Evolutionary conservation across 2,797 vertebrate species (phyloP), one percentile per base, ranked within the genome.

Genomic region (Denticeps clupeoides): DNA sequence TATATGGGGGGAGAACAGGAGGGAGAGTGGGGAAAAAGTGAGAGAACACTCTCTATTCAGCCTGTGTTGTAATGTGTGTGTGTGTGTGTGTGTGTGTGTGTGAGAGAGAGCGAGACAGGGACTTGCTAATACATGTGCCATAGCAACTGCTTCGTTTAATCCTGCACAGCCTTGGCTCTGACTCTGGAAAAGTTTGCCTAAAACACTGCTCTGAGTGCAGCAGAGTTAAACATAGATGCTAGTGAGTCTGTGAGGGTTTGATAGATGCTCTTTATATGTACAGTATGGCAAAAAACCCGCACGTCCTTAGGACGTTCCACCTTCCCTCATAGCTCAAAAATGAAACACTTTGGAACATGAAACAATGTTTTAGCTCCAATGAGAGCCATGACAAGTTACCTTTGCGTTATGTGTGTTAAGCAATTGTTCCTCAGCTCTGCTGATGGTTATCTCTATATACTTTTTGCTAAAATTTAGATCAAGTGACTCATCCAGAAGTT

Each of bases 111-210:
- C 35, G 6, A 16, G 42, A 40, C 31, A 31, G 41, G 33, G 22
- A 10, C 26, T 21, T 26, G 24, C 38, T 48, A 28, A 50, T 40
- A 23, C 38, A 41, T 49, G 37, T 15, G 35, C 35, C 38, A 35
- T 38, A 35, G 35, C 35, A 38, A 38, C 35, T 38, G 35, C 38
- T 38, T 38, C 38, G 35, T 38, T 38, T 38, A 15, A 28, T 40
- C 48, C 9, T 18, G 23, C 38, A 21, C 51, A 26, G 28, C 15
- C 45, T 54, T 47, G 52, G 45, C 28, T 33, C 15, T 2, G 2
- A n/a, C 43, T 43, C 16, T 55, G 45, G 52, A 55, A 55, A 48
- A 55, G 15, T 48, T 55, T 55, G 45, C 40, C 45, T 45, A 38
- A 38, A 35, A 26, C 25, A 28, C 25, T 22, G 16, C 25, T 16